Conservation (phyloP, 2,888 invertebrate genomes). For the Sinhomidia bicolor region DNA sequence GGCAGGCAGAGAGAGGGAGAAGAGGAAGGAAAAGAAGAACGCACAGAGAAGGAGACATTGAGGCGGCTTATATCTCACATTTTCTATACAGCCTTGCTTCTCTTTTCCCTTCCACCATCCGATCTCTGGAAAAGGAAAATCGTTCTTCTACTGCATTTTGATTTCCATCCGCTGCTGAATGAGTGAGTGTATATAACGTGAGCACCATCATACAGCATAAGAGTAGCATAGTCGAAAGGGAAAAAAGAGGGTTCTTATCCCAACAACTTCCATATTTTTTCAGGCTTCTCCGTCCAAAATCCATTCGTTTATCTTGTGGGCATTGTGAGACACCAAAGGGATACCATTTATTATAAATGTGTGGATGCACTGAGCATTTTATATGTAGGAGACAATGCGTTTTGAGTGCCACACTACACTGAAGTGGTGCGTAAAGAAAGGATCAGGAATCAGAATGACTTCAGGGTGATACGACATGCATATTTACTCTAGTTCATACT, state of each 20-base stretch:
- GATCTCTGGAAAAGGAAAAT: slow-evolving; percentile 23
- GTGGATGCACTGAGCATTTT: neutral
- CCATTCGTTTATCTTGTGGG: slow-evolving; percentile 46
- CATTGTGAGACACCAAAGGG: slow-evolving; percentile 62
- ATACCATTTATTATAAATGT: slow-evolving; percentile 46
- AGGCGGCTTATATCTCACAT: slow-evolving; percentile 15
- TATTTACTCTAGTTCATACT: too few relatives aligned
- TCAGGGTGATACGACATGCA: slow-evolving; percentile 16
- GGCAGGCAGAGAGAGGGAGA: slow-evolving; percentile 30
- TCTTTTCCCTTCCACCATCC: slow-evolving; percentile 29
- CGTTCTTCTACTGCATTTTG: slow-evolving; percentile 38
- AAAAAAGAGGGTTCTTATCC: slow-evolving; percentile 16
- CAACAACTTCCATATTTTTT: too few relatives aligned
- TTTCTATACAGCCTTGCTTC: slow-evolving; percentile 1
- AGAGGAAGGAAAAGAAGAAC: slow-evolving; percentile 40
- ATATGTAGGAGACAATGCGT: slow-evolving; percentile 13
- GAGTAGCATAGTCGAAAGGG: neutral
- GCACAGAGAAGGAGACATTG: slow-evolving; percentile 42
- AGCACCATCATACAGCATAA: neutral
- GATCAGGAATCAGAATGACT: slow-evolving; percentile 38
- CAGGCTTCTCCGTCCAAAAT: neutral
- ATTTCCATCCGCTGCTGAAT: slow-evolving; percentile 34
- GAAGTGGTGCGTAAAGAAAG: slow-evolving; percentile 22
- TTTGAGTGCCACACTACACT: slow-evolving; percentile 11
- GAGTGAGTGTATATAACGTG: neutral